Conservation (phyloP, 2,113 vertebrate species). For the Nerophis lumbriciformis region DNA sequence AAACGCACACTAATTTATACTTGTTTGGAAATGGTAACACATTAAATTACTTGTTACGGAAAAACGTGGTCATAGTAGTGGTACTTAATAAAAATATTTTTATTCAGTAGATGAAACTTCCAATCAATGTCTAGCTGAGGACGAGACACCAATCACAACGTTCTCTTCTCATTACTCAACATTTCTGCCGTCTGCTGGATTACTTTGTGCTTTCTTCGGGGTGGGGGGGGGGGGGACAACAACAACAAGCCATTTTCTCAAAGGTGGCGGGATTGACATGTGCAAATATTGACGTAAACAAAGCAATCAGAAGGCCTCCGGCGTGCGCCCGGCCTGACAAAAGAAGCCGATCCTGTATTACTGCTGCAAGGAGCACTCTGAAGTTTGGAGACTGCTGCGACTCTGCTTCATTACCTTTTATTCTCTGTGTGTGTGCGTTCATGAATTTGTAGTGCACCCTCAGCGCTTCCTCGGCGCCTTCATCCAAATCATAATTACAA, state of each 20-base stretch:
- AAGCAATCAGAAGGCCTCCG: conserved; percentile 52
- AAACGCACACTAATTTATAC: too few relatives aligned
- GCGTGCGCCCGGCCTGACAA: conserved; percentile 28
- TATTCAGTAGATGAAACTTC: too few relatives aligned
- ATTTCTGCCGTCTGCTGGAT: too few relatives aligned
- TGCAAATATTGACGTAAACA: conserved; percentile 69
- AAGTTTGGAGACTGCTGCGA: conserved; percentile 37
- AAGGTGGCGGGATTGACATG: conserved; percentile 57
- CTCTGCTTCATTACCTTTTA: conserved; percentile 21
- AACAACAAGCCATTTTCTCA: conserved; percentile 55
- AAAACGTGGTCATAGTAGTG: too few relatives aligned
- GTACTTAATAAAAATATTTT: too few relatives aligned
- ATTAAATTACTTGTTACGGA: too few relatives aligned
- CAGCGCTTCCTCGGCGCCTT: conserved; percentile 44
- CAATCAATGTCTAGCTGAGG: neutral
- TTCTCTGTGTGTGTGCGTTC: conserved; percentile 27
- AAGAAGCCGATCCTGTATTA: conserved; percentile 53
- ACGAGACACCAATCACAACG: neutral
- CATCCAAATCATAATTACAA: conserved; percentile 74
- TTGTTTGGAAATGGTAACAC: too few relatives aligned
- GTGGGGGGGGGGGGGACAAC: conserved; percentile 10
- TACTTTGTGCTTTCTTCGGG: neutral
- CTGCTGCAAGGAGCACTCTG: conserved; percentile 38
- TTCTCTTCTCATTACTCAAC: too few relatives aligned
- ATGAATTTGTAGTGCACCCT: conserved; percentile 41